Conservation (phyloP, 1,140 invertebrate species). For the Drosophila mauritiana region DNA sequence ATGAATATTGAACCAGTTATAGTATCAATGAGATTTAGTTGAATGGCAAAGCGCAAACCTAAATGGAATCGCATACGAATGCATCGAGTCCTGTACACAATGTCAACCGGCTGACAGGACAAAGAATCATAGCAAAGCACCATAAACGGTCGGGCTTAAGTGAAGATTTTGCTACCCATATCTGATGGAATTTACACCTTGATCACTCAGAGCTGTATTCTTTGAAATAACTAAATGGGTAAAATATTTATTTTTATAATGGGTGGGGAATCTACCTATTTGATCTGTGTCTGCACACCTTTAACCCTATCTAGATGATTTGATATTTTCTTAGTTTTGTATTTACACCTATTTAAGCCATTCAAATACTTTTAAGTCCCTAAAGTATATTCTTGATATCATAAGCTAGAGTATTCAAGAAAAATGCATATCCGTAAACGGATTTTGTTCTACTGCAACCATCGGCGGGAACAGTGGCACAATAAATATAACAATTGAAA, state of each 20-base stretch:
- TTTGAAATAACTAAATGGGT: no score
- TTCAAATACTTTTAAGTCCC: no score
- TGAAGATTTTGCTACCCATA: constrained; percentile 5
- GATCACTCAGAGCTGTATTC: not conserved
- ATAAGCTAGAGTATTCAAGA: constrained; percentile 13
- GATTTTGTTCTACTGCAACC: constrained; percentile 43
- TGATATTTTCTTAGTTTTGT: no score
- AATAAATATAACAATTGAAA: constrained; percentile 68
- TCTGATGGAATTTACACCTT: not conserved
- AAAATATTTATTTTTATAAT: no score
- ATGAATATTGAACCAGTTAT: constrained; percentile 52
- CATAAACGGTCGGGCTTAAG: not conserved
- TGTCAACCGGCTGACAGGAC: constrained; percentile 29
- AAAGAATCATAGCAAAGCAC: constrained; percentile 17
- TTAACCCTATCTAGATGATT: no score
- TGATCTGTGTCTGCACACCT: no score
- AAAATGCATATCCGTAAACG: constrained; percentile 17
- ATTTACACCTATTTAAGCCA: no score
- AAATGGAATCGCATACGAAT: constrained; percentile 22
- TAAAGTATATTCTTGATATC: no score
- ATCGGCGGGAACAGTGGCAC: constrained; percentile 45
- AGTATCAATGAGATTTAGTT: constrained; percentile 49
- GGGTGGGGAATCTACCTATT: no score
- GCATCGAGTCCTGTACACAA: constrained; percentile 4
- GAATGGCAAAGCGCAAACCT: constrained; percentile 30